Evolutionary conservation across 2,113 vertebrate species (phyloP), one percentile per base, ranked within the genome.

Genomic region (Hystrix cristata): DNA sequence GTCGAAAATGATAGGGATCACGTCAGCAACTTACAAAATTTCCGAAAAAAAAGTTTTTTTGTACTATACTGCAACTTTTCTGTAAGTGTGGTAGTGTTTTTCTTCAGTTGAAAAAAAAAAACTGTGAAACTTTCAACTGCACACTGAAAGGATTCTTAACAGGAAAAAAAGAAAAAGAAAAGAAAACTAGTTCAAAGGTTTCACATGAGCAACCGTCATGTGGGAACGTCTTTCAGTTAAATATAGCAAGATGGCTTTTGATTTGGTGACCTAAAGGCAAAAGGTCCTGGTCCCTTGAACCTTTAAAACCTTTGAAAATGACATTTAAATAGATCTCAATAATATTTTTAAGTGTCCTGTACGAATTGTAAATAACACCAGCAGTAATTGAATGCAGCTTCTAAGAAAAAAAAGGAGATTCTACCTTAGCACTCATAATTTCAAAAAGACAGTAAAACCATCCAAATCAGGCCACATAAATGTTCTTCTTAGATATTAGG

Each of bases 101-200:
- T 65, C 87, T 80, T 87, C 62, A 85, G 65, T 93, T 62, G 21
- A 43, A 31, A 83, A 67, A 93, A 87, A 57, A 76, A 46, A 97
- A 86, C 90, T 81, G 48, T 95, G 90, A 97, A 98, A 97, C 95
- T 97, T 97, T 95, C 87, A 97, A 95, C 79, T 95, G 87, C 88
- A 85, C 29, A 87, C 84, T 87, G 93, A 93, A 96, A 94, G 60
- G 74, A 96, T 94, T 96, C 87, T 95, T 93, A 95, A 85, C 29
- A 87, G 92, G 16, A 72, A 96, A 94, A 94, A 60, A 69, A 64
- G 60, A 82, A 59, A 16, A 87, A 87, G 93, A 11, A 94, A 87
- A 89, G 27, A 94, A 96, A 91, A 67, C 65, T 87, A 95, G 92
- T 76, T 97, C 92, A 97, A 94, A 97, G 90, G 80, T 94, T 96